Base-by-base conservation (phyloP, 2,888 invertebrate genomes). In the Epicampocera succincta region DNA sequence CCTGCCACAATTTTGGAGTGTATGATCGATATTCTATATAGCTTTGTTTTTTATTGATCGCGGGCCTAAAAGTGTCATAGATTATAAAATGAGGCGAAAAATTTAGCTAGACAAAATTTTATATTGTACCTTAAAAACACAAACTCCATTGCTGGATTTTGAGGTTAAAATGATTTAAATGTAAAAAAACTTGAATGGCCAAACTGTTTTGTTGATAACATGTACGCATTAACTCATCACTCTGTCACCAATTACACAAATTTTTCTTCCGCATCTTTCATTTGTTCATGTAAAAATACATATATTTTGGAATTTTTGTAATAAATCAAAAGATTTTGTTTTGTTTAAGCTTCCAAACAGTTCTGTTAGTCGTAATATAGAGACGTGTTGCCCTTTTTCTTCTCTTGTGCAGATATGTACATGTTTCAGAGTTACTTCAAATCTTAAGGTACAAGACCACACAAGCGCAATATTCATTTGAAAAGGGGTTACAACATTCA, bases 401-500 rank as follows among this genome's bases (percentile, higher is more conserved):
- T 46, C 11, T 21, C 46, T 48, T 42, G 60, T 54, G 21, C 63
- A 46, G 44, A n/a, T 5, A 25, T 25, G 5, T 25, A 5, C 25
- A 54, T 54, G 33, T 63, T 15, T 17, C 44, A 44, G 56, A 58
- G 58, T 29, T 58, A 12, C 29, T 19, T 33, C 15, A 17, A 17
- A 61, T 46, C 21, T 44, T 15, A 61, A 69, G 52, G 46, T 46
- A 38, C 13, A 25, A 40, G 38, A 48, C 25, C 17, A 46, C 17
- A 33, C 50, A 33, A 40, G 60, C 8, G 58, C 8, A 68, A 33
- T 58, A 25, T 25, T 25, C 17, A 21, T 44, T 60, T 75, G 15
- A 5, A 46, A 63, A 63, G 69, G 69, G 63, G 46, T 71, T 69
- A 25, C 25, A 25, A 48, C 38, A 54, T 56, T 38, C 63, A 33